A percentile compares a stretch with the other conserved stretches of the same genome.
phyloP scores from a whole-genome alignment of 2,888 invertebrate species.

The Platypus cylindrus region DNA sequence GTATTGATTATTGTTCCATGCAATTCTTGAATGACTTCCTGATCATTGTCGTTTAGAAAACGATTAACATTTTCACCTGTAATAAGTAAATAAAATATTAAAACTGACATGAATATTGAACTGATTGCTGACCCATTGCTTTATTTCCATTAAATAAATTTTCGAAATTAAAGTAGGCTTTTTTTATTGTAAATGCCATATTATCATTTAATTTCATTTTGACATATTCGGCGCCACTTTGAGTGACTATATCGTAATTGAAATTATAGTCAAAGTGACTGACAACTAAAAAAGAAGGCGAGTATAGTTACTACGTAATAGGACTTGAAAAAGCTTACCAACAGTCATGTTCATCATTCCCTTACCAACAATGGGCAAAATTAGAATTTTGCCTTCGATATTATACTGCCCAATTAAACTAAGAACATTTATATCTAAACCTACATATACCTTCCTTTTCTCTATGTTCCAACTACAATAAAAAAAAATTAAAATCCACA shows the following conservation, averaged over 20 bases:
- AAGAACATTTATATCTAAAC: slow-evolving; percentile 14
- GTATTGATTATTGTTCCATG: slow-evolving; percentile 17
- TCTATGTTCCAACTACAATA: slow-evolving; percentile 15
- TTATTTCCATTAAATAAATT: slow-evolving; percentile 27
- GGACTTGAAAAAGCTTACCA: slow-evolving; percentile 16
- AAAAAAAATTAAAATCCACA: neutral
- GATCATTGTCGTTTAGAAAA: slow-evolving; percentile 28
- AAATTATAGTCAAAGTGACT: slow-evolving; percentile 19
- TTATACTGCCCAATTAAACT: slow-evolving; percentile 24
- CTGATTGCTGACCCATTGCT: slow-evolving; percentile 23
- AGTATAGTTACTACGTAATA: neutral
- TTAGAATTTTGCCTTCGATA: slow-evolving; percentile 26
- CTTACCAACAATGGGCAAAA: slow-evolving; percentile 27
- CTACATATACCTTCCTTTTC: slow-evolving; percentile 11
- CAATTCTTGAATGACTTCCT: slow-evolving; percentile 23
- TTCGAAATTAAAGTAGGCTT: slow-evolving; percentile 19
- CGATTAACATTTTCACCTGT: slow-evolving; percentile 27
- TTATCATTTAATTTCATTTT: slow-evolving; percentile 11
- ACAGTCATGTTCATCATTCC: slow-evolving; percentile 26
- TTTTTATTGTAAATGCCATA: slow-evolving; percentile 16
- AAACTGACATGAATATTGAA: slow-evolving; percentile 9
- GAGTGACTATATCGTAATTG: slow-evolving; percentile 18
- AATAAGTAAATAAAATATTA: slow-evolving; percentile 1
- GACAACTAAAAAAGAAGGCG: slow-evolving; percentile 16
- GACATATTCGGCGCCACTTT: slow-evolving; percentile 19